Evolutionary conservation across 2,113 vertebrate genomes (phyloP).

Genomic region (Butorides virescens): DNA sequence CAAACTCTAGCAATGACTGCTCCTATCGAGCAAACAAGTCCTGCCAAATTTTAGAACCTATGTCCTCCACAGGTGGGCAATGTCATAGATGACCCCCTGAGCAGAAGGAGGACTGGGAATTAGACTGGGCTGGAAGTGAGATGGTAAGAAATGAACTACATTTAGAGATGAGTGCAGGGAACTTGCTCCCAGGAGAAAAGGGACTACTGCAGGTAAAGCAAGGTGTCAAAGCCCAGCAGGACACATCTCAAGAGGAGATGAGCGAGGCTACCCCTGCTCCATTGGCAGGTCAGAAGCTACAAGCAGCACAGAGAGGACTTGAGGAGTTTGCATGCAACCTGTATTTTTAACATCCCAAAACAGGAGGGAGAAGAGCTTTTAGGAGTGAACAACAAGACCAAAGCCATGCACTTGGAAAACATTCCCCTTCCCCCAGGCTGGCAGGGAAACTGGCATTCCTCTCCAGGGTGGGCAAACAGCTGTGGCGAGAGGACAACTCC

Average conservation of each 20-base stretch:
- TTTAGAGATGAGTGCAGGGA: not conserved
- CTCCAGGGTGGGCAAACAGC: conserved; percentile 40
- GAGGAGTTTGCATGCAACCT: not conserved
- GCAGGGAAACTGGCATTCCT: not conserved
- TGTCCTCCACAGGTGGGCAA: not conserved
- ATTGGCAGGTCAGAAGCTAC: not conserved
- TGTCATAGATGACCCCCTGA: not conserved
- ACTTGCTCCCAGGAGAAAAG: not conserved
- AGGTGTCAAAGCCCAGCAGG: not conserved
- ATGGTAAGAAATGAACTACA: not conserved
- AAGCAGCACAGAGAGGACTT: not conserved
- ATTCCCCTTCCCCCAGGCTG: not conserved
- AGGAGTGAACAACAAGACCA: not conserved
- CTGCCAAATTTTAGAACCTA: not conserved
- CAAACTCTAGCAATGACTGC: not conserved
- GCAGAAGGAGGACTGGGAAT: not conserved
- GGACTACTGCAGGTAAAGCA: not conserved
- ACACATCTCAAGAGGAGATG: not conserved
- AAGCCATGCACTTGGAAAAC: not conserved
- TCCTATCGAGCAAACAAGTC: not conserved
- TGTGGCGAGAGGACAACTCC: not conserved
- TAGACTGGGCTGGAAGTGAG: not conserved
- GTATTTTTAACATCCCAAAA: not conserved
- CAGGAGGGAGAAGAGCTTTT: not conserved
- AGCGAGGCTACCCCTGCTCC: not conserved